phyloP scores from a whole-genome alignment of 2,113 vertebrate genomes.

The Eretmochelys imbricata region DNA sequence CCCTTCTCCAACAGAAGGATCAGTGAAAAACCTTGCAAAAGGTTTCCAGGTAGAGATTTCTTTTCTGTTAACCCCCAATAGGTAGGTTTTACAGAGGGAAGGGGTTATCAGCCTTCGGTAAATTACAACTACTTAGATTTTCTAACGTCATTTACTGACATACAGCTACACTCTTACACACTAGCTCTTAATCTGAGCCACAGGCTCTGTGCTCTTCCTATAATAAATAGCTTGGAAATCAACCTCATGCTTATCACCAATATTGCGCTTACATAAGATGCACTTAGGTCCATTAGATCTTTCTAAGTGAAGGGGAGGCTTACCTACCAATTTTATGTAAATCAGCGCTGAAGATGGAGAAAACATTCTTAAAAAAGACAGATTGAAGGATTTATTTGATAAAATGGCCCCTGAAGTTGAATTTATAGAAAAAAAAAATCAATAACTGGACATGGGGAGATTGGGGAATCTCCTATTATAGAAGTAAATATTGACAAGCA shows the following conservation, averaged over 20 bases:
- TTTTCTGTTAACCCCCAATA: background rate
- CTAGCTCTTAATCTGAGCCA: background rate
- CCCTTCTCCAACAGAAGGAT: background rate
- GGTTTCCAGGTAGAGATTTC: background rate
- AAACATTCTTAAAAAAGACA: slow-evolving; percentile 15
- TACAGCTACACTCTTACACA: background rate
- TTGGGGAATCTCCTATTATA: background rate
- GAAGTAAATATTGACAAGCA: background rate
- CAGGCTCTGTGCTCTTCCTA: background rate
- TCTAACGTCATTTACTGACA: background rate
- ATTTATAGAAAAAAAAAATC: slow-evolving; percentile 19
- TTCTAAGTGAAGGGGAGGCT: background rate
- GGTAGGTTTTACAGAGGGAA: background rate
- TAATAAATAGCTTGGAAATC: background rate
- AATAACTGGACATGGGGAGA: background rate
- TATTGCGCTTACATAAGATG: background rate
- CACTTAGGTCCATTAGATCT: no score
- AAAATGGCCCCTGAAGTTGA: background rate
- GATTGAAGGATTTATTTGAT: background rate
- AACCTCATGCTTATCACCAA: background rate
- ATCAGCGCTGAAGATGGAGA: background rate
- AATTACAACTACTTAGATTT: background rate
- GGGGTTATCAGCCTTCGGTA: background rate
- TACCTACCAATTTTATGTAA: background rate
- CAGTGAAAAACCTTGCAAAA: background rate